phyloP scores from a whole-genome alignment of 2,888 invertebrate genomes.

The Volucella inanis region DNA sequence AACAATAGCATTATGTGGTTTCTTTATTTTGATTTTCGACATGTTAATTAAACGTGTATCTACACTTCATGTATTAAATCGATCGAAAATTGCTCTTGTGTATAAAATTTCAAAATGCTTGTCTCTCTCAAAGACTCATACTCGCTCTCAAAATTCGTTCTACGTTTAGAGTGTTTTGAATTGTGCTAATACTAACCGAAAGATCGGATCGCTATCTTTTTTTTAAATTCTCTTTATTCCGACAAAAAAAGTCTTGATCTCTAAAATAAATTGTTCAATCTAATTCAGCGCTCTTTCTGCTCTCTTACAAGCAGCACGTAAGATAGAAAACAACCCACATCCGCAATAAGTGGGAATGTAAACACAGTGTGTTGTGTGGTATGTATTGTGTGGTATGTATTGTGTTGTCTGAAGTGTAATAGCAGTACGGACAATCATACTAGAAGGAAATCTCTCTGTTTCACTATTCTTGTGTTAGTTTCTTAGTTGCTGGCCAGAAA shows the following conservation, averaged over 20 bases:
- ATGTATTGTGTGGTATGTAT: no score
- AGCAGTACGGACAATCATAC: conserved; percentile 21
- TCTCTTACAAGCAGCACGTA: conserved; percentile 59
- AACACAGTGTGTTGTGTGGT: conserved; percentile 31
- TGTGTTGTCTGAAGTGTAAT: conserved; percentile 7
- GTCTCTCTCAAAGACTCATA: conserved; percentile 50
- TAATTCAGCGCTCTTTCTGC: conserved; percentile 11
- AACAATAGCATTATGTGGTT: conserved; percentile 8
- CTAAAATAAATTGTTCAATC: conserved; percentile 54
- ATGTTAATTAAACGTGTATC: conserved; percentile 49
- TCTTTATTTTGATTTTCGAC: conserved; percentile 58
- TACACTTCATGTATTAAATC: conserved; percentile 16
- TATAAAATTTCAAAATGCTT: conserved; percentile 61
- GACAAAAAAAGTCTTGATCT: conserved; percentile 26
- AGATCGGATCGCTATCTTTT: no score
- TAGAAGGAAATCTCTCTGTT: conserved; percentile 53
- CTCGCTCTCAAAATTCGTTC: conserved; percentile 53
- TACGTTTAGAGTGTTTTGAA: background rate
- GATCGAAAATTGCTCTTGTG: conserved; percentile 34
- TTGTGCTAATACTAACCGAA: no score
- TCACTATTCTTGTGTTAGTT: conserved; percentile 49
- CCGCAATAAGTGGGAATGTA: conserved; percentile 62
- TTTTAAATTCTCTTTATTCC: conserved; percentile 50
- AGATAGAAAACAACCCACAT: conserved; percentile 49
- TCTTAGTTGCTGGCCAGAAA: conserved; percentile 70